Base-by-base conservation (phyloP, 2,797 vertebrate species). In the Diceros bicornis region DNA sequence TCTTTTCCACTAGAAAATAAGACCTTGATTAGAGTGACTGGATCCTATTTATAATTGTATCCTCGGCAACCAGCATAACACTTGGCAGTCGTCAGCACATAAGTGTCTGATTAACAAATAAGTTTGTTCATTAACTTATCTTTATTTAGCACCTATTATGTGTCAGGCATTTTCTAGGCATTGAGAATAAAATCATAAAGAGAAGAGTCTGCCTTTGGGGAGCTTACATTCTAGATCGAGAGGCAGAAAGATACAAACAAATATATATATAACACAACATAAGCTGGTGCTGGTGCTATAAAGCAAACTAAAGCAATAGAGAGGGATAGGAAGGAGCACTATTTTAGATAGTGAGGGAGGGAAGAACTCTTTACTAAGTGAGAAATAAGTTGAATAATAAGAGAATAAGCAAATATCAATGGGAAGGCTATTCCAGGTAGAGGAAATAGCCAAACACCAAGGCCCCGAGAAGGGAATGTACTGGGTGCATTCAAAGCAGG, bases 21-120 rank as follows among this genome's bases (percentile, higher is more conserved):
- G 12, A 77, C 81, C 59, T 91, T 91, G 37, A 94, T 71, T 57
- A 74, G 1, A 74, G 29, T 68, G 85, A 88, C 66, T 52, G 1
- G 57, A 81, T 79, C 44, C 74, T 95, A 90, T 88, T 87, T 94
- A 96, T 96, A 96, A 96, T 9, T 66, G 21, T 55, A 87, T 87
- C 83, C 83, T 92, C 41, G 12, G 79, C 79, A 96, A 93, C 83
- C 23, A 96, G 59, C 29, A 69, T 64, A 66, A 77, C 17, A 84
- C 16, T 20, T 44, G 83, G n/a, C 86, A 83, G 92, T 41, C 7
- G 16, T 2, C 85, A 41, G 50, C n/a, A 79, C 18, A 64, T 71
- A 97, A 81, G 78, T 62, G 47, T 66, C 41, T 95, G 47, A 91
- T 81, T 79, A 95, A 82, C 78, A 87, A 86, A 57, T 64, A 52